Evolutionary conservation across 2,113 vertebrate genomes (phyloP).

Genomic region (Hyaena hyaena): DNA sequence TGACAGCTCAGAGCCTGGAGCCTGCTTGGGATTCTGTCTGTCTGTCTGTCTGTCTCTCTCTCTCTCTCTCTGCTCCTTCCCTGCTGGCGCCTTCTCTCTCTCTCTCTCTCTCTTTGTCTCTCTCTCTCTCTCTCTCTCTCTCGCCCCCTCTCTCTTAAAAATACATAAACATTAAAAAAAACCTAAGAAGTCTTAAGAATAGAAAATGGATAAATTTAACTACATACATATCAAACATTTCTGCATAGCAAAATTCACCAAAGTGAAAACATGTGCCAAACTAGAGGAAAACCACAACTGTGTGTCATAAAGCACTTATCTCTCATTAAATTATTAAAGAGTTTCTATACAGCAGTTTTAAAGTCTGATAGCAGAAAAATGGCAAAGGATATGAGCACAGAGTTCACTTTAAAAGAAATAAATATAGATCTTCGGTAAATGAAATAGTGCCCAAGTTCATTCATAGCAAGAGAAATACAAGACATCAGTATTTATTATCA

Average conservation of each 20-base stretch:
- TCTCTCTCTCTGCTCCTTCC: no score
- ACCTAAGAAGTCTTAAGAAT: neutral
- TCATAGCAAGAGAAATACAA: neutral
- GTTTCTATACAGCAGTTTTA: neutral
- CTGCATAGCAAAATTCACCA: constrained; percentile 7
- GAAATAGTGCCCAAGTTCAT: neutral
- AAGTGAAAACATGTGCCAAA: neutral
- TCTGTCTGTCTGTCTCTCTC: no score
- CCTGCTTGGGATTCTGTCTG: no score
- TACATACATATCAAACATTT: neutral
- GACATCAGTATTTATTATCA: neutral
- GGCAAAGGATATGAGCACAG: neutral
- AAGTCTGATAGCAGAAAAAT: neutral
- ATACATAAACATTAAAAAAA: neutral
- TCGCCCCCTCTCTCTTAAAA: no score
- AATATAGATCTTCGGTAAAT: neutral
- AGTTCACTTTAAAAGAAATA: constrained; percentile 11
- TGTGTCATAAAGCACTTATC: neutral
- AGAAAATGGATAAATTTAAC: neutral
- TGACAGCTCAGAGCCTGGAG: no score
- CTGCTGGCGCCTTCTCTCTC: no score
- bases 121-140: no score
- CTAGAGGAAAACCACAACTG: neutral
- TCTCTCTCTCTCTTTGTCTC: no score
- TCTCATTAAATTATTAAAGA: neutral